phyloP scores from a whole-genome alignment of 2,797 vertebrate genomes.

The Catamblyrhynchus diadema region DNA sequence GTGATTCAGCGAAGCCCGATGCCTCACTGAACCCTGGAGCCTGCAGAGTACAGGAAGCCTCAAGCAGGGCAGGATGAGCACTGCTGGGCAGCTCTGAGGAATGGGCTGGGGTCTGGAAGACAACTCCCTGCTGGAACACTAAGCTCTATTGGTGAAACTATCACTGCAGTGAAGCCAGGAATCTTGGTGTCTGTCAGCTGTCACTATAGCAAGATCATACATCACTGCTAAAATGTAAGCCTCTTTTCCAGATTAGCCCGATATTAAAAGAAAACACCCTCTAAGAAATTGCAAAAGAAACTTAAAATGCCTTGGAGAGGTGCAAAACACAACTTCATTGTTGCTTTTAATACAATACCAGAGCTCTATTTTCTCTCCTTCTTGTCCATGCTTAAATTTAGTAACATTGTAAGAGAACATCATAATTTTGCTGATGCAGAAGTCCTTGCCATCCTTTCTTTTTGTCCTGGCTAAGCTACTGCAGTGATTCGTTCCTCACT shows the following conservation, averaged over 20 bases:
- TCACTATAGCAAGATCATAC: not conserved
- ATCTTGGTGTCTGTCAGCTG: not conserved
- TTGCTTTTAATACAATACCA: accelerated
- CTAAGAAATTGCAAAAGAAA: not conserved
- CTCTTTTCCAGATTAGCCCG: not conserved
- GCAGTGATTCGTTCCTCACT: not conserved
- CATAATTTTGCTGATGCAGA: constrained; percentile 1
- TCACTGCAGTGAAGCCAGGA: not conserved
- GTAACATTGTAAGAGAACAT: not conserved
- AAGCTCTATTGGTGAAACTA: not conserved
- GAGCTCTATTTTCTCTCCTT: not conserved
- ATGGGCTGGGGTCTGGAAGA: not conserved
- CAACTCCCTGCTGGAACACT: not conserved
- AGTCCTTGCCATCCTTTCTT: not conserved
- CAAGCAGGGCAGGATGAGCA: accelerated
- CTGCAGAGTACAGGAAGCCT: not conserved
- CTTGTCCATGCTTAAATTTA: not conserved
- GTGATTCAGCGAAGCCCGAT: not conserved
- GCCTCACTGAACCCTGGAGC: not conserved
- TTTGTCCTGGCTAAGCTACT: constrained; percentile 11
- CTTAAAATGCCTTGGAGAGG: not conserved
- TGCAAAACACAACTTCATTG: not conserved
- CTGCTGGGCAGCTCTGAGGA: not conserved
- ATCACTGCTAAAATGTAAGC: not conserved
- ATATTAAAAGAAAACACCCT: not conserved